These are phyloP conservation scores for Pecten maximus DNA, from an alignment of 2,888 invertebrate genomes.

Conservation along the genomic window DNA sequence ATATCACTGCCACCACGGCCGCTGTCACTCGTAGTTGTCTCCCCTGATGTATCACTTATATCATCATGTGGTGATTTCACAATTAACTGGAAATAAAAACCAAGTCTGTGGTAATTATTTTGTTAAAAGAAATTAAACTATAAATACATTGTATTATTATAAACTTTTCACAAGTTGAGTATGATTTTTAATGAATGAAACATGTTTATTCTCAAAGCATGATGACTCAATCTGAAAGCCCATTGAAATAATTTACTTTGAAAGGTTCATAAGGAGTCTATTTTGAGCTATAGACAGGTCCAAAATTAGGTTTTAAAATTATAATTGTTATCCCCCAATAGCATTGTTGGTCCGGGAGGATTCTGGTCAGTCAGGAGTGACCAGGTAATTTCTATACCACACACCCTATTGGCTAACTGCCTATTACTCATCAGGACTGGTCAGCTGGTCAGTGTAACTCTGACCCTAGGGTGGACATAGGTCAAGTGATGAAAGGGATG, in stretches of 20 bases:
- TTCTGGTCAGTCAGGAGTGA: not conserved
- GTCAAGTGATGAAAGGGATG: conserved; percentile 5
- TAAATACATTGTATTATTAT: too few relatives aligned
- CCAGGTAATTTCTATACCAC: not conserved
- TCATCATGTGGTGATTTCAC: conserved; percentile 68
- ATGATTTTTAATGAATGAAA: too few relatives aligned
- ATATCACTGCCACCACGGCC: conserved; percentile 79
- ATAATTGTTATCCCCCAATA: not conserved
- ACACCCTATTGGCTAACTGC: conserved; percentile 26
- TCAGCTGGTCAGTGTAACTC: not conserved
- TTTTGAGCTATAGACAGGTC: not conserved
- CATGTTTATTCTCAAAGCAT: not conserved
- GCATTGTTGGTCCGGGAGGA: not conserved
- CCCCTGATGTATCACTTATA: conserved; percentile 76
- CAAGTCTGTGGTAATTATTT: not conserved
- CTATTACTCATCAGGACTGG: conserved; percentile 14
- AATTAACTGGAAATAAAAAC: conserved; percentile 49
- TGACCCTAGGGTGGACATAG: conserved; percentile 22
- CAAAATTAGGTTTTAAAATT: not conserved
- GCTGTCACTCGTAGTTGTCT: conserved; percentile 78
- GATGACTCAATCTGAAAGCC: not conserved
- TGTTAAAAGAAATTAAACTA: not conserved
- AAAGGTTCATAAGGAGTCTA: not conserved
- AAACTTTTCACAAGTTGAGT: too few relatives aligned
- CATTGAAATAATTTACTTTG: not conserved